Evolutionary conservation across 2,113 vertebrate species (phyloP).

Genomic region (Zeus faber): DNA sequence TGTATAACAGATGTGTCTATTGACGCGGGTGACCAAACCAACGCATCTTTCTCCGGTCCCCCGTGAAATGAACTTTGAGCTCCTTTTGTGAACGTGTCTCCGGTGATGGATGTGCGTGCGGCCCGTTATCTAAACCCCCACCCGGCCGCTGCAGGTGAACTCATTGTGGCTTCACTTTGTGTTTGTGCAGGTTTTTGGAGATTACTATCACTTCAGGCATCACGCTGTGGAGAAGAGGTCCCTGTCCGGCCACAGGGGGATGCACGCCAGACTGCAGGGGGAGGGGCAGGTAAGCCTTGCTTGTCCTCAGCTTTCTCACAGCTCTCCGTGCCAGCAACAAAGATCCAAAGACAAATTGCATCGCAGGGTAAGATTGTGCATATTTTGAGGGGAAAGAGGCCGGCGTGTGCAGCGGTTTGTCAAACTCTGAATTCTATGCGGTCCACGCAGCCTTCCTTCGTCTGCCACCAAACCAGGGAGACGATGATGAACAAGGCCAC

Average conservation of each 20-base stretch:
- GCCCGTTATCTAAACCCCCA: constrained; percentile 18
- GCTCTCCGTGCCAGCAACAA: too few species aligned
- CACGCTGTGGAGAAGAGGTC: constrained; percentile 85
- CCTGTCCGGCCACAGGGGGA: constrained; percentile 77
- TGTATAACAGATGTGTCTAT: not conserved
- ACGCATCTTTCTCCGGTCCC: constrained; percentile 8
- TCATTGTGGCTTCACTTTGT: constrained; percentile 42
- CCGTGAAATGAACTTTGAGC: not conserved
- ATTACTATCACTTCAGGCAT: constrained; percentile 95
- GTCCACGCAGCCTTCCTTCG: too few species aligned
- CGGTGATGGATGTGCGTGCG: not conserved
- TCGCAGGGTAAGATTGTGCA: too few species aligned
- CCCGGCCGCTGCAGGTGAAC: constrained; percentile 32
- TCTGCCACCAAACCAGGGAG: too few species aligned
- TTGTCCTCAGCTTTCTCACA: constrained; percentile 12
- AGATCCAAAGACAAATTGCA: too few species aligned
- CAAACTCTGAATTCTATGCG: too few species aligned
- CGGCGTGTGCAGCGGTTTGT: too few species aligned
- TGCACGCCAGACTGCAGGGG: constrained; percentile 79
- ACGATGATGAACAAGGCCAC: too few species aligned
- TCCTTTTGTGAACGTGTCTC: constrained; percentile 24
- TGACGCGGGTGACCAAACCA: not conserved
- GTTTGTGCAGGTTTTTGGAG: constrained; percentile 84
- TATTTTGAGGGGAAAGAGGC: too few species aligned
- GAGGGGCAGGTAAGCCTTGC: constrained; percentile 82